Base-by-base conservation (phyloP, 2,888 invertebrate genomes). In the Axea sp. region DNA sequence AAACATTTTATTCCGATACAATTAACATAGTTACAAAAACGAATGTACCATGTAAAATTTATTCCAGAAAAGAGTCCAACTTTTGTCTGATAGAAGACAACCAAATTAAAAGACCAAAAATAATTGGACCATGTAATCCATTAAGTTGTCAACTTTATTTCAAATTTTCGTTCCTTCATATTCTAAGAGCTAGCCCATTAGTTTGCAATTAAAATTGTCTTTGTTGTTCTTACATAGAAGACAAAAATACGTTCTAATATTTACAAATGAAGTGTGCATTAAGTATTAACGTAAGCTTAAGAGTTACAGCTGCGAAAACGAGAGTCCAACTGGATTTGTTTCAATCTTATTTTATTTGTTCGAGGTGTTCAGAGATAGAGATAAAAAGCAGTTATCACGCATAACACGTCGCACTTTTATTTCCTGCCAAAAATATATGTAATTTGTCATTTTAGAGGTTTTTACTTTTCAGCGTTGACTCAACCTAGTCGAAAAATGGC, bases 211-310 rank as follows among this genome's bases (percentile, higher is more conserved):
- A 85, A 85, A 84, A 85, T 84, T 83, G 82, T 47, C 37, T 17
- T 45, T 43, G n/a, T 86, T 83, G 81, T 82, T 83, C 84, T 85
- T 82, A 86, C 84, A 84, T 85, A 82, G 82, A 84, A 83, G 86
- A 86, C 84, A 86, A 86, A 85, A 86, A 86, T 86, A 86, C 83
- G 85, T 83, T 85, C 85, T 86, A 85, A 86, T 86, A 86, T 86
- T 85, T 86, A 86, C 86, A 86, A 86, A 86, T 85, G 83, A 86
- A 83, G n/a, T n/a, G 85, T 85, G 79, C 41, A 37, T 51, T 26
- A 45, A 53, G 11, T 53, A 35, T 3, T 84, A 86, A 86, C 83
- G 79, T 83, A 86, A 84, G 82, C 83, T 82, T 83, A 81, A 81
- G 77, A 55, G 14, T 65, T 37, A 81, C 68, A 75, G 53, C 41